Evolutionary conservation across 2,888 invertebrate genomes (phyloP).

Genomic region (Aphrophora alni): DNA sequence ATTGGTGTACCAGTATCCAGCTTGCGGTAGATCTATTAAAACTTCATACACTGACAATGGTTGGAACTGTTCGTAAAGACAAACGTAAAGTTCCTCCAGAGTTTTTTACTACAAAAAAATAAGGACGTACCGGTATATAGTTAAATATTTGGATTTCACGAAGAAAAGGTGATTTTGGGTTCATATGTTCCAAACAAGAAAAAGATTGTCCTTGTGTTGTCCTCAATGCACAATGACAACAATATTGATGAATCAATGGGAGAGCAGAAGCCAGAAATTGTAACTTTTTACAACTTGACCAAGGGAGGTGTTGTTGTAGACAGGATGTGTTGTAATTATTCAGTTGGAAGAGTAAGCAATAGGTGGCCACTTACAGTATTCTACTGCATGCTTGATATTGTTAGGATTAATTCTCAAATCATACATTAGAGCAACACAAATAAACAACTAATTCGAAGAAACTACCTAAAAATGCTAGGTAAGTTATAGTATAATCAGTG

Average conservation of each 20-base stretch:
- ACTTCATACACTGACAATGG: constrained; percentile 15
- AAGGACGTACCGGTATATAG: not conserved
- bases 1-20: constrained; percentile 15
- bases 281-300: constrained; percentile 16
- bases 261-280: constrained; percentile 10
- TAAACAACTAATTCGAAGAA: too few relatives aligned
- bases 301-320: constrained; percentile 23
- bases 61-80: not conserved
- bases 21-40: not conserved
- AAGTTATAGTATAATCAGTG: too few relatives aligned
- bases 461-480: too few relatives aligned
- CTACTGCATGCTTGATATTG: not conserved
- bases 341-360: not conserved
- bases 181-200: constrained; percentile 20
- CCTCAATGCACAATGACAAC: constrained; percentile 9
- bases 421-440: too few relatives aligned
- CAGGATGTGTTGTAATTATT: not conserved
- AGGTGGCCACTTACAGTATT: constrained; percentile 23
- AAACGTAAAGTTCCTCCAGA: constrained; percentile 12
- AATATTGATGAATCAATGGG: not conserved
- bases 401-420: too few relatives aligned
- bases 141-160: constrained; percentile 9
- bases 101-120: not conserved
- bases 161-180: not conserved
- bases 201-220: not conserved